These are phyloP conservation scores for Athrips mouffetella DNA, from an alignment of 2,888 invertebrate genomes.

Conservation along the genomic window DNA sequence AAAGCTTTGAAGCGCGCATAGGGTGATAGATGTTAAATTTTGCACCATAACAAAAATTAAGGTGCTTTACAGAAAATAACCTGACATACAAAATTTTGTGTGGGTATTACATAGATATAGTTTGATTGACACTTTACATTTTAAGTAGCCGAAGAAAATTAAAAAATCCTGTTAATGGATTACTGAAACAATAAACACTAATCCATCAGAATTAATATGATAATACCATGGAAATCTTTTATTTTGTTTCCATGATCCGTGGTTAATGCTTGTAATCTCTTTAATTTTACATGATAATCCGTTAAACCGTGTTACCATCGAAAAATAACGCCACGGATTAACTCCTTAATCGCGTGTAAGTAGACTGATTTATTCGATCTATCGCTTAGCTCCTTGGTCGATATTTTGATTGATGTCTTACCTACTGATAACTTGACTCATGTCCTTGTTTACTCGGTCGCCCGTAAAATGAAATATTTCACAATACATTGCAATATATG, in stretches of 20 bases:
- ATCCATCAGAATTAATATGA: not conserved
- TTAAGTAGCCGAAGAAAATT: too few species aligned
- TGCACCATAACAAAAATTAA: not conserved
- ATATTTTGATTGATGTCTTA: too few species aligned
- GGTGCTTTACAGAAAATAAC: not conserved
- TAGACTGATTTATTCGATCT: not conserved
- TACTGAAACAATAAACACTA: not conserved
- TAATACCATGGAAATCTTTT: not conserved
- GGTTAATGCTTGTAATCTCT: conserved; percentile 1
- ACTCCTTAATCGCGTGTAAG: not conserved
- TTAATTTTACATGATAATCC: conserved; percentile 2
- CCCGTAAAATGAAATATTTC: too few species aligned
- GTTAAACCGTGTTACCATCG: not conserved
- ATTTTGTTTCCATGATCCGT: not conserved
- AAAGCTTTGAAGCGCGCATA: conserved; percentile 6
- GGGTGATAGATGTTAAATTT: not conserved
- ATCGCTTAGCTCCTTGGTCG: too few species aligned
- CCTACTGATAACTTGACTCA: too few species aligned
- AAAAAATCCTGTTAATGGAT: not conserved
- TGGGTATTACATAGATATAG: too few species aligned
- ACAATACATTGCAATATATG: too few species aligned
- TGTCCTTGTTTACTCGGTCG: too few species aligned
- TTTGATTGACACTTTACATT: too few species aligned
- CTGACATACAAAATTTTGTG: not conserved
- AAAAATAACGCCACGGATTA: not conserved